Percentiles rank a stretch among this genome's conserved stretches.
These are phyloP conservation scores for Athene cunicularia DNA, from an alignment of 2,113 vertebrate genomes.

Conservation along the genomic window DNA sequence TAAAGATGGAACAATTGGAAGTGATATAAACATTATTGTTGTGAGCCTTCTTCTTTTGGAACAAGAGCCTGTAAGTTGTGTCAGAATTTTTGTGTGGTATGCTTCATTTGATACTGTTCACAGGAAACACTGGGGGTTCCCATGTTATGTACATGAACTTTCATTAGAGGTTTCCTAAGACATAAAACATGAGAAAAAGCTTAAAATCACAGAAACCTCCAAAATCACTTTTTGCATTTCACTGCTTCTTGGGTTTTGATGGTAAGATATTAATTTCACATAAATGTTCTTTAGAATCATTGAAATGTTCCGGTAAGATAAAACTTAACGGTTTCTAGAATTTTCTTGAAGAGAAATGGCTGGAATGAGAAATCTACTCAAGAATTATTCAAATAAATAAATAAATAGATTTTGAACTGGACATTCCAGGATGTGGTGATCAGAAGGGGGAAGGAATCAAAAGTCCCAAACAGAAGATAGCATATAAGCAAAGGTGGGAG, in stretches of 20 bases:
- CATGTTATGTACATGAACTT: accelerated
- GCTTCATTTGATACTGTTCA: background rate
- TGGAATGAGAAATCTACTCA: background rate
- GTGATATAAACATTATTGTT: conserved; percentile 94
- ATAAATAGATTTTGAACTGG: background rate
- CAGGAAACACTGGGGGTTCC: background rate
- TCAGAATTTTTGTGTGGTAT: background rate
- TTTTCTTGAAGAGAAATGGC: background rate
- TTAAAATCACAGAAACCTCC: background rate
- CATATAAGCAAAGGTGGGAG: background rate
- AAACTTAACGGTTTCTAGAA: background rate
- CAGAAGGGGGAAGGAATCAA: background rate
- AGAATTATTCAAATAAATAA: background rate
- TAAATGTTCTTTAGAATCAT: background rate
- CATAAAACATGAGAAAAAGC: background rate
- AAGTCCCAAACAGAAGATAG: background rate
- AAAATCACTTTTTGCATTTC: background rate
- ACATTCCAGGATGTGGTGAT: background rate
- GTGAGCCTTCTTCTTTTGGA: conserved; percentile 95
- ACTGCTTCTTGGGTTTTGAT: background rate
- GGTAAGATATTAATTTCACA: background rate
- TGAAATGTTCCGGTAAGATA: background rate
- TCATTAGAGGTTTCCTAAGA: background rate
- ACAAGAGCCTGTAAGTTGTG: conserved; percentile 90
- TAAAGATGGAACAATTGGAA: conserved; percentile 97